Evolutionary conservation across 2,888 invertebrate genomes (phyloP).

Genomic region (Acanthacorydalis orientalis): DNA sequence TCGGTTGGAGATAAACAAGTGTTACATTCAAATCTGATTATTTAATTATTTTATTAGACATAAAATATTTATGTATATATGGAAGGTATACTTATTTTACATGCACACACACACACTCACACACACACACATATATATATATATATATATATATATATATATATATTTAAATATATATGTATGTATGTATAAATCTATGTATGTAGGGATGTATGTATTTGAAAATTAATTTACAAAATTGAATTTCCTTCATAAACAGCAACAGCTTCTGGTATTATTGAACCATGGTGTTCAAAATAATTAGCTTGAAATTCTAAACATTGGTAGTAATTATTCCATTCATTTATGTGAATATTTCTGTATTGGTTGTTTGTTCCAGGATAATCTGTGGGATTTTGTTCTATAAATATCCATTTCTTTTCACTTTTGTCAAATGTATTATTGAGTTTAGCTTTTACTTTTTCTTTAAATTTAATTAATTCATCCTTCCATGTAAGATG

Average conservation of each 20-base stretch:
- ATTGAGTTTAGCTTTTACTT: slow-evolving; percentile 14
- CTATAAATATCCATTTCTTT: slow-evolving; percentile 21
- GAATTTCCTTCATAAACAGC: slow-evolving; percentile 12
- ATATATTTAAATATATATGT: too few relatives aligned
- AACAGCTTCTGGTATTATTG: slow-evolving; percentile 21
- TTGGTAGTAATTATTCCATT: slow-evolving; percentile 36
- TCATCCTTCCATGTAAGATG: slow-evolving; percentile 8
- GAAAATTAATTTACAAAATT: not conserved
- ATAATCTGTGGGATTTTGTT: slow-evolving; percentile 25
- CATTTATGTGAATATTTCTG: slow-evolving; percentile 20
- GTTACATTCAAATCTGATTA: slow-evolving; percentile 28
- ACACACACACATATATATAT: too few relatives aligned
- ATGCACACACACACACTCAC: too few relatives aligned
- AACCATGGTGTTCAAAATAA: slow-evolving; percentile 21
- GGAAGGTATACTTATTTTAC: too few relatives aligned
- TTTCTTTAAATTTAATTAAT: too few relatives aligned
- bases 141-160: too few relatives aligned
- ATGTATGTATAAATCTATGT: too few relatives aligned
- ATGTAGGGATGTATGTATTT: not conserved
- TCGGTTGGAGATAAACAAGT: slow-evolving; percentile 35
- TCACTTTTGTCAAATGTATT: slow-evolving; percentile 12
- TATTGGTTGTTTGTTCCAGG: slow-evolving; percentile 26
- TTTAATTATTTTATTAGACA: not conserved
- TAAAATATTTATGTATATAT: too few relatives aligned
- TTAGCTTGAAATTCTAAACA: slow-evolving; percentile 26